Evolutionary conservation across 2,888 invertebrate genomes (phyloP).

Genomic region (Latrodectus hesperus): DNA sequence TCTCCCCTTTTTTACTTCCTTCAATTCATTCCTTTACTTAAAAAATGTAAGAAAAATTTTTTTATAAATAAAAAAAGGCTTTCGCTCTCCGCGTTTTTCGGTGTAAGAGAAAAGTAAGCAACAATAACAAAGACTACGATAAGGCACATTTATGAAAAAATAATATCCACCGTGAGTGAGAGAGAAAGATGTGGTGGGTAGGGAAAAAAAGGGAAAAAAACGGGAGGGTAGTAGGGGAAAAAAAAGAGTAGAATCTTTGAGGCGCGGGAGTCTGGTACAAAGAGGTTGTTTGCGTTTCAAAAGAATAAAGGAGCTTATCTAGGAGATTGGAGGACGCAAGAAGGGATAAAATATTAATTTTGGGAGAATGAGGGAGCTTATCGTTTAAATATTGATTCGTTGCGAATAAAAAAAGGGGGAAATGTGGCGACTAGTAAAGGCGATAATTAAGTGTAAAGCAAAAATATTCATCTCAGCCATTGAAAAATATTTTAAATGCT

Average conservation of each 20-base stretch:
- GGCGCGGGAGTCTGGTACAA: constrained; percentile 57
- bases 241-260: constrained; percentile 32
- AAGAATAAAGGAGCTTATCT: constrained; percentile 69
- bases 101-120: constrained; percentile 53
- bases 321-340: constrained; percentile 65
- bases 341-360: constrained; percentile 70
- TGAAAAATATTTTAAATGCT: constrained; percentile 61
- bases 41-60: constrained; percentile 15
- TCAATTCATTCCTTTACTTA: constrained; percentile 19
- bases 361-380: constrained; percentile 67
- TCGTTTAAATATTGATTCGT: constrained; percentile 69
- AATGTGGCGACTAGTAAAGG: constrained; percentile 38
- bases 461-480: constrained; percentile 60
- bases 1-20: background rate
- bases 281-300: constrained; percentile 68
- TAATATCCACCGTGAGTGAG: constrained; percentile 48
- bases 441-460: constrained; percentile 68
- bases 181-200: constrained; percentile 20
- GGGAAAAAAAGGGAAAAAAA: constrained; percentile 35
- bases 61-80: constrained; percentile 25
- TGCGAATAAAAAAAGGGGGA: constrained; percentile 12
- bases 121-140: constrained; percentile 64
- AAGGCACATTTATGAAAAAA: constrained; percentile 69
- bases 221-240: background rate
- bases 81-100: constrained; percentile 40